These are phyloP conservation scores for Sebastolobus alascanus DNA, from an alignment of 2,797 vertebrate genomes.

Conservation along the genomic window DNA sequence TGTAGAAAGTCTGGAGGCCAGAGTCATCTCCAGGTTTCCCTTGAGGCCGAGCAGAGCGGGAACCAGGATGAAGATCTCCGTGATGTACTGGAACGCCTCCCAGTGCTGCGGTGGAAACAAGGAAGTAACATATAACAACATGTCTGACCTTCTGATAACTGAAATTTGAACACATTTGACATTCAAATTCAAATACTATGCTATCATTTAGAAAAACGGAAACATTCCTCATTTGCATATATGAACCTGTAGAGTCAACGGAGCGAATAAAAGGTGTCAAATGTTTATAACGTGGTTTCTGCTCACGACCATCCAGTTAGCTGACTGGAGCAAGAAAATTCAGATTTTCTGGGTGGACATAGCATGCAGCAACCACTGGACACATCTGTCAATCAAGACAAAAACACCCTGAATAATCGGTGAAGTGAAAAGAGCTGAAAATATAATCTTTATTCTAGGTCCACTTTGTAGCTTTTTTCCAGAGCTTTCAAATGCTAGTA, in stretches of 20 bases:
- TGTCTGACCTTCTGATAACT: not conserved
- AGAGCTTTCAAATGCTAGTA: not conserved
- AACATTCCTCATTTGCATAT: not conserved
- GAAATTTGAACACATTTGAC: not conserved
- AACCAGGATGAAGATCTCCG: conserved; percentile 98
- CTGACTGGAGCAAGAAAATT: not conserved
- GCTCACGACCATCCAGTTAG: not conserved
- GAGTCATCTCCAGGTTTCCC: conserved; percentile 98
- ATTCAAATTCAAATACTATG: not conserved
- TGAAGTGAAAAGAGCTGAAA: not conserved
- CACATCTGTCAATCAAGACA: not conserved
- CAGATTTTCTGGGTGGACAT: not conserved
- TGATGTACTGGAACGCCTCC: conserved; percentile 95
- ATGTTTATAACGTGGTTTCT: not conserved
- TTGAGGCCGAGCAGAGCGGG: conserved; percentile 97
- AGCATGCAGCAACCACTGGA: not conserved
- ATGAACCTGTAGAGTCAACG: not conserved
- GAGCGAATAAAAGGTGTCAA: not conserved
- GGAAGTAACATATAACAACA: accelerated
- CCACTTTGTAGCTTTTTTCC: not conserved
- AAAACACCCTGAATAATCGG: not conserved
- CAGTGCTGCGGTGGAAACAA: conserved; percentile 88
- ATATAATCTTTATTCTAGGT: not conserved
- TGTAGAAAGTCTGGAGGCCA: conserved; percentile 96
- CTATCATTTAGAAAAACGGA: not conserved